Conservation (phyloP, 2,113 vertebrate genomes). For the Salvelinus sp. region DNA sequence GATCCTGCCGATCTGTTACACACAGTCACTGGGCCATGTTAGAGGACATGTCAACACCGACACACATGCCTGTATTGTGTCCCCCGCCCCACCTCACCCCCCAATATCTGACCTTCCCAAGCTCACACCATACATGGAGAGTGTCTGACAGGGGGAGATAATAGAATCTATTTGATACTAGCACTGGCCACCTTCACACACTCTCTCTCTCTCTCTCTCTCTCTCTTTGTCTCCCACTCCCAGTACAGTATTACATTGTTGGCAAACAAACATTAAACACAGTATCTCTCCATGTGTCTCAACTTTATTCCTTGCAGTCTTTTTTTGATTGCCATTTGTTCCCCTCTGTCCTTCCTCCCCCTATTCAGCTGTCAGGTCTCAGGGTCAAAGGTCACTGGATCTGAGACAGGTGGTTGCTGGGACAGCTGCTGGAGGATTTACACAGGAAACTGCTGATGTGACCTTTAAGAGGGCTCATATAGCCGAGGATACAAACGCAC, state of each 20-base stretch:
- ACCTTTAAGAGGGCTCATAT: constrained; percentile 15
- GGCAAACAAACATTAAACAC: constrained; percentile 24
- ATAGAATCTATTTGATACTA: constrained; percentile 35
- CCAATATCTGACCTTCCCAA: neutral
- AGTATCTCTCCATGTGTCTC: neutral
- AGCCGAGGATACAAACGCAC: neutral
- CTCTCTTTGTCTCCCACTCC: constrained; percentile 9
- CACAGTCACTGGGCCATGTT: constrained; percentile 12
- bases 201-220: neutral
- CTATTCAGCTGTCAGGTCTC: constrained; percentile 68
- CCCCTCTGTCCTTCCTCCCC: constrained; percentile 39
- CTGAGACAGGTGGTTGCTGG: constrained; percentile 65
- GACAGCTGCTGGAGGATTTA: constrained; percentile 68
- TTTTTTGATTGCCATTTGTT: constrained; percentile 60
- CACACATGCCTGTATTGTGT: constrained; percentile 9
- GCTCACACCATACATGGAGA: constrained; percentile 26
- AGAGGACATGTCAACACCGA: constrained; percentile 16
- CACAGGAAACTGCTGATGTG: constrained; percentile 57
- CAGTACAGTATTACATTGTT: constrained; percentile 29
- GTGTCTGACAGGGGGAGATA: constrained; percentile 21
- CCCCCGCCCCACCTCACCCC: neutral
- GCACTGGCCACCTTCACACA: neutral
- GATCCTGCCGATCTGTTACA: neutral
- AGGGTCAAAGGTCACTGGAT: constrained; percentile 63
- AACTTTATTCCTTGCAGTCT: constrained; percentile 21